A percentile compares a stretch with the other conserved stretches of the same genome.
Conservation (phyloP, 2,797 vertebrate species). For the Sebastes umbrosus region DNA sequence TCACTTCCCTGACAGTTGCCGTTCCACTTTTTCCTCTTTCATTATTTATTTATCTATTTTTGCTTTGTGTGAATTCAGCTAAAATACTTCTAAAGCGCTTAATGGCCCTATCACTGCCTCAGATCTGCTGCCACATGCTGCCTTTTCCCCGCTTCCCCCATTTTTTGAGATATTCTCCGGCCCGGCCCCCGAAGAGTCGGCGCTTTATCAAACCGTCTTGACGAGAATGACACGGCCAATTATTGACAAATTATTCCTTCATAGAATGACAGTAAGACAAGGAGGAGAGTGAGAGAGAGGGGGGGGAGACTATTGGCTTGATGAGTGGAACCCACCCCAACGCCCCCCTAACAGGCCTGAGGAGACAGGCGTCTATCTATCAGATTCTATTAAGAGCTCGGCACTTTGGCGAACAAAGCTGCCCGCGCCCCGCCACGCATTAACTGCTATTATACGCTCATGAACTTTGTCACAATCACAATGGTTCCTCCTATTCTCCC, state of each 20-base stretch:
- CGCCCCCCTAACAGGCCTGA: constrained; percentile 67
- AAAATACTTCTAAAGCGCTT: constrained; percentile 87
- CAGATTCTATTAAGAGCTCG: constrained; percentile 85
- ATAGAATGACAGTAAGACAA: constrained; percentile 74
- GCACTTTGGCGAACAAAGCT: constrained; percentile 80
- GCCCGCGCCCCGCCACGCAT: constrained; percentile 69
- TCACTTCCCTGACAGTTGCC: constrained; percentile 83
- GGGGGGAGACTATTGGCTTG: constrained; percentile 42
- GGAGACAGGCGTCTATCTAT: constrained; percentile 80
- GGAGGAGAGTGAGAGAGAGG: constrained; percentile 22
- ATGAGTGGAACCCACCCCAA: constrained; percentile 56
- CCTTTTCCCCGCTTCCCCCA: constrained; percentile 52
- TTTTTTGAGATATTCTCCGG: constrained; percentile 73
- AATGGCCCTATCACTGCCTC: constrained; percentile 79
- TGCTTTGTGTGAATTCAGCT: constrained; percentile 89
- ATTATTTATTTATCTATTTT: constrained; percentile 89
- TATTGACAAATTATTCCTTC: constrained; percentile 88
- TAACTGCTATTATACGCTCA: constrained; percentile 79
- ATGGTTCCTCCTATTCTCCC: constrained; percentile 47
- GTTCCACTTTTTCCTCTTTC: constrained; percentile 82
- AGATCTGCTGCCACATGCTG: constrained; percentile 85
- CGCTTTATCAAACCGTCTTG: constrained; percentile 80
- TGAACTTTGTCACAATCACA: constrained; percentile 79
- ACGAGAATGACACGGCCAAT: constrained; percentile 85
- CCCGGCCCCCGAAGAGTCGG: constrained; percentile 67